Percentiles rank a stretch among this genome's conserved stretches.
Conservation (phyloP, 2,797 vertebrate species). For the Xenops minutus region DNA sequence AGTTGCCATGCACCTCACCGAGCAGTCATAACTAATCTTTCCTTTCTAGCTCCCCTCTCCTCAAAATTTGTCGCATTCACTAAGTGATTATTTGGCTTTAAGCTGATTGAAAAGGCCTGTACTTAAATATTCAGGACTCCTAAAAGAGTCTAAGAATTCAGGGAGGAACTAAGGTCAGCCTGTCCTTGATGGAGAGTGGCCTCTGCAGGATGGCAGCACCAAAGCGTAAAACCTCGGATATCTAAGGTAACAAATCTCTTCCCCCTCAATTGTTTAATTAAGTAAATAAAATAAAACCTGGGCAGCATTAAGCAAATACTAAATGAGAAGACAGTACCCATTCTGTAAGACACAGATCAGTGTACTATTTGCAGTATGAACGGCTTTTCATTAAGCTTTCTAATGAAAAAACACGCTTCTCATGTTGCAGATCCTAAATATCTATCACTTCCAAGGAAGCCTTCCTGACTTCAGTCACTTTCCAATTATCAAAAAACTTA, state of each 20-base stretch:
- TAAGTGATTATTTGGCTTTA: conserved; percentile 14
- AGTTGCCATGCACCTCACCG: not conserved
- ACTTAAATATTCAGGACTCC: not conserved
- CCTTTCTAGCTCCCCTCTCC: not conserved
- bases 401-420: not conserved
- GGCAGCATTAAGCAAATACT: not conserved
- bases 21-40: not conserved
- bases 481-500: not conserved
- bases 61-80: not conserved
- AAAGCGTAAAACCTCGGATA: not conserved
- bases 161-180: not conserved
- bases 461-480: not conserved
- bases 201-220: not conserved
- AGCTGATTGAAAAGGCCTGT: not conserved
- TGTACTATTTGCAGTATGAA: not conserved
- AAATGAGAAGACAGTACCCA: not conserved
- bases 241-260: not conserved
- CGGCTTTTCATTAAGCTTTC: not conserved
- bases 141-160: conserved; percentile 19
- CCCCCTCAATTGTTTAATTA: not conserved
- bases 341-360: not conserved
- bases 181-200: not conserved
- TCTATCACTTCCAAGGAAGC: not conserved
- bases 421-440: not conserved
- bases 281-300: not conserved